phyloP scores from a whole-genome alignment of 2,113 vertebrate species.

The Laticauda laticaudata region DNA sequence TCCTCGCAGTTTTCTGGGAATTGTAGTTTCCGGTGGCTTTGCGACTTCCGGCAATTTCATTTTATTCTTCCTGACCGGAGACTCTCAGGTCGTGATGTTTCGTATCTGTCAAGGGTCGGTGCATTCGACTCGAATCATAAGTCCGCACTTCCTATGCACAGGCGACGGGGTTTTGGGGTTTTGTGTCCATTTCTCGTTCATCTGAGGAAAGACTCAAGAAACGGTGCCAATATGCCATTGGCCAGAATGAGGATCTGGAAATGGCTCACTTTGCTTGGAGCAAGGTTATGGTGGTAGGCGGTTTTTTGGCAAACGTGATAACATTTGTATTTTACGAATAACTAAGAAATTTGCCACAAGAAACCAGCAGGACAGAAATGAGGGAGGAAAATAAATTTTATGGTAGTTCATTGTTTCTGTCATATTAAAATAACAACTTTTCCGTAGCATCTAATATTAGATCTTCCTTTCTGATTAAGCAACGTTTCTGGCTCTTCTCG shows the following conservation, averaged over 20 bases:
- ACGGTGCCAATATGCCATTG: background rate
- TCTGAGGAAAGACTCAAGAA: background rate
- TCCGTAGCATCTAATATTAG: background rate
- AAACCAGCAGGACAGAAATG: background rate
- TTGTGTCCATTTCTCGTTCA: background rate
- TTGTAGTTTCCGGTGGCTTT: background rate
- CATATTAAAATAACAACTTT: background rate
- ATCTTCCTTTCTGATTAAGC: background rate
- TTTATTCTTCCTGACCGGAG: too few species aligned
- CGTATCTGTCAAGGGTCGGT: too few species aligned
- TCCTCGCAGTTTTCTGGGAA: background rate
- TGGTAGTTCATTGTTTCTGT: background rate
- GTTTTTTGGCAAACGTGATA: background rate
- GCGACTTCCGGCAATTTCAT: background rate
- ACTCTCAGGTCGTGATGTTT: background rate
- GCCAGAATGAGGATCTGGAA: background rate
- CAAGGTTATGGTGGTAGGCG: background rate
- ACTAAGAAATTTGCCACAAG: background rate
- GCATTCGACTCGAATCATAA: background rate
- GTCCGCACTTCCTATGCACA: background rate
- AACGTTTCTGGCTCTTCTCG: background rate
- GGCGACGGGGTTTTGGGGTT: background rate
- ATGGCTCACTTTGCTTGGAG: background rate
- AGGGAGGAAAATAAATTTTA: background rate
- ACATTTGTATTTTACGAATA: background rate